phyloP scores from a whole-genome alignment of 2,888 invertebrate species.

The Acleris laterana region DNA sequence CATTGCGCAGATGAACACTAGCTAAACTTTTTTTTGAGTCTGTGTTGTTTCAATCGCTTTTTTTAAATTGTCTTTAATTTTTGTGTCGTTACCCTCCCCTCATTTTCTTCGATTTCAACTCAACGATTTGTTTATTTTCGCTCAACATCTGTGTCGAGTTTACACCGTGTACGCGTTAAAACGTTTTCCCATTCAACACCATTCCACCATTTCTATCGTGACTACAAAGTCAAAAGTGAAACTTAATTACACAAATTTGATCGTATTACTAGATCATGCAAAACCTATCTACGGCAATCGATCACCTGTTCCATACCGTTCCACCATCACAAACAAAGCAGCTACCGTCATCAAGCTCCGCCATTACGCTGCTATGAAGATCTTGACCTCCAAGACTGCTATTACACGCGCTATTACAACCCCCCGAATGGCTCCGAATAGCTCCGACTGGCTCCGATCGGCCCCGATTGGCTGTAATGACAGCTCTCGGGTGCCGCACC shows the following conservation, averaged over 20 bases:
- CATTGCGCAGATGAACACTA: too few species aligned
- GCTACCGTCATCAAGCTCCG: slow-evolving; percentile 32
- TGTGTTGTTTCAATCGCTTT: too few species aligned
- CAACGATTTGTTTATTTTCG: too few species aligned
- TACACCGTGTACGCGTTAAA: too few species aligned
- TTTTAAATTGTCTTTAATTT: too few species aligned
- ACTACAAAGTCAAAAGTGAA: neutral
- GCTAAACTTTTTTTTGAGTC: too few species aligned
- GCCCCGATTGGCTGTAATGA: slow-evolving; percentile 51
- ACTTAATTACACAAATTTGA: slow-evolving; percentile 18
- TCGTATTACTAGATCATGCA: slow-evolving; percentile 16
- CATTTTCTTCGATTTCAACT: too few species aligned
- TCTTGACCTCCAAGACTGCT: slow-evolving; percentile 45
- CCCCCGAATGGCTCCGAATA: slow-evolving; percentile 23
- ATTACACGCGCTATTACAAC: slow-evolving; percentile 41
- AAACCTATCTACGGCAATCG: slow-evolving; percentile 6
- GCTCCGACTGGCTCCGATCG: slow-evolving; percentile 13
- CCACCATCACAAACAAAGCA: slow-evolving; percentile 2
- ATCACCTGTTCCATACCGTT: too few species aligned
- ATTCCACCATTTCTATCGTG: too few species aligned
- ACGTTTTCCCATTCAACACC: too few species aligned
- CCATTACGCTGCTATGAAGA: slow-evolving; percentile 40
- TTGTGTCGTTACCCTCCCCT: too few species aligned
- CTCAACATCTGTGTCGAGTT: too few species aligned
- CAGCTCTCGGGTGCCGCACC: slow-evolving; percentile 47